phyloP scores from a whole-genome alignment of 2,888 invertebrate species.

The Conomelus anceps region DNA sequence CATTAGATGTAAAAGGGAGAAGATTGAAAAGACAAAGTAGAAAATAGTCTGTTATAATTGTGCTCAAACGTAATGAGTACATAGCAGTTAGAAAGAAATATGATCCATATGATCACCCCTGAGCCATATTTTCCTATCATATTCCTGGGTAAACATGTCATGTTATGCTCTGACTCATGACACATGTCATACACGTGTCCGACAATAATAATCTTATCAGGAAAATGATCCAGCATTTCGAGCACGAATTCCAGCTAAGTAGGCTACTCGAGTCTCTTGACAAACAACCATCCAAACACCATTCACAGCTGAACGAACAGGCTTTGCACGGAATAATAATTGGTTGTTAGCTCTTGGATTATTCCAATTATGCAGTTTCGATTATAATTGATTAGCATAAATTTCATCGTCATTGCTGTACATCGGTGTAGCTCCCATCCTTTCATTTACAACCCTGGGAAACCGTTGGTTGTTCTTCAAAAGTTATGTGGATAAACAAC shows the following conservation, averaged over 20 bases:
- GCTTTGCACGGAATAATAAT: neutral
- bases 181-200: neutral
- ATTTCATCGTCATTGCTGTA: neutral
- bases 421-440: neutral
- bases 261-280: neutral
- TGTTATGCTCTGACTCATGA: neutral
- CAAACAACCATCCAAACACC: neutral
- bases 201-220: neutral
- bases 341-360: neutral
- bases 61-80: no score
- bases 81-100: no score
- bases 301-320: neutral
- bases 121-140: no score
- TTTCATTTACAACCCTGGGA: neutral
- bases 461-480: neutral
- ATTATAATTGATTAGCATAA: neutral
- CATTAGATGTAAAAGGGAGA: no score
- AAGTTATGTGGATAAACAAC: neutral
- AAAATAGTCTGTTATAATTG: no score
- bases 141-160: neutral
- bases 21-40: no score
- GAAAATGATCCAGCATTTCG: neutral
- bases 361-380: neutral
- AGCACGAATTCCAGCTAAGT: neutral
- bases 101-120: no score